Evolutionary conservation across 2,888 invertebrate species (phyloP).

Genomic region (Oscheius myriophilus): DNA sequence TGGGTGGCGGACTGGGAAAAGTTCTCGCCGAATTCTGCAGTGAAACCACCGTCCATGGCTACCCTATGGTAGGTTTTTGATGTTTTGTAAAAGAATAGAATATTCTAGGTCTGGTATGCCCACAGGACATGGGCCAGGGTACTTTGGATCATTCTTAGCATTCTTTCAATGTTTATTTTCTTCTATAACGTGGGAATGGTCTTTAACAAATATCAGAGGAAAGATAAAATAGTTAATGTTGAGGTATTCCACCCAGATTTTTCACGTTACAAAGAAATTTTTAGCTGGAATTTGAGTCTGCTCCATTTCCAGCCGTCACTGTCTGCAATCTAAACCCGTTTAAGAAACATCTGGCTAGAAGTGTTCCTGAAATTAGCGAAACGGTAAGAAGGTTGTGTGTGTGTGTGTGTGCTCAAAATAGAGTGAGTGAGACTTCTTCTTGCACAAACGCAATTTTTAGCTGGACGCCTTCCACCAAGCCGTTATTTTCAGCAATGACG

Average conservation of each 20-base stretch:
- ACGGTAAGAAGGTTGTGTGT: slow-evolving; percentile 44
- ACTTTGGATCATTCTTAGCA: slow-evolving; percentile 52
- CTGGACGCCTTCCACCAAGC: slow-evolving; percentile 69
- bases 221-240: slow-evolving; percentile 68
- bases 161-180: slow-evolving; percentile 40
- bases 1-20: neutral
- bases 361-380: slow-evolving; percentile 66
- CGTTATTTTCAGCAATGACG: slow-evolving; percentile 66
- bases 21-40: slow-evolving; percentile 30
- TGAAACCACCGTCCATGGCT: slow-evolving; percentile 50
- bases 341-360: slow-evolving; percentile 64
- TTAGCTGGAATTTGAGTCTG: slow-evolving; percentile 66
- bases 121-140: slow-evolving; percentile 27
- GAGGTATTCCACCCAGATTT: slow-evolving; percentile 47
- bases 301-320: slow-evolving; percentile 67
- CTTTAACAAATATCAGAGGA: slow-evolving; percentile 57
- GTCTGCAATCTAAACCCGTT: slow-evolving; percentile 69
- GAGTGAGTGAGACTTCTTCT: neutral
- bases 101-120: neutral
- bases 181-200: slow-evolving; percentile 51
- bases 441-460: slow-evolving; percentile 34
- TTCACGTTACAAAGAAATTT: slow-evolving; percentile 23
- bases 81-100: neutral
- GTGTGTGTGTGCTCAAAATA: neutral
- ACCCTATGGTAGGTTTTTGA: slow-evolving; percentile 41